These are phyloP conservation scores for Indri indri DNA, from an alignment of 2,113 vertebrate genomes.

Conservation along the genomic window DNA sequence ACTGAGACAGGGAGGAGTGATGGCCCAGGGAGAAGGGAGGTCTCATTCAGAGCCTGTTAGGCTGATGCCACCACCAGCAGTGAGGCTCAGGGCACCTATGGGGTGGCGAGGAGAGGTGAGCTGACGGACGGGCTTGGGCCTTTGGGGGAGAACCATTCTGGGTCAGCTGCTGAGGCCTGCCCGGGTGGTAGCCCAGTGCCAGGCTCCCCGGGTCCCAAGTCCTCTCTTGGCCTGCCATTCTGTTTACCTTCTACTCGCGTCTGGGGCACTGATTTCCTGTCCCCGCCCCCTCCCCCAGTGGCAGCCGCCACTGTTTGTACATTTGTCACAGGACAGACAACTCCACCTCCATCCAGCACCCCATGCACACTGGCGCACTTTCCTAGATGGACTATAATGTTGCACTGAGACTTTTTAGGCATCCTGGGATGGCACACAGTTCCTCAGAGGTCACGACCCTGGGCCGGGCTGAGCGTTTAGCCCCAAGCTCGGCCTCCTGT, in stretches of 20 bases:
- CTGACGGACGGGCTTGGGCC: not conserved
- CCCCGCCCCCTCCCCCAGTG: not conserved
- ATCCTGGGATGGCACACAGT: not conserved
- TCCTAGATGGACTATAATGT: fast-evolving
- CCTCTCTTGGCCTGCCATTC: fast-evolving
- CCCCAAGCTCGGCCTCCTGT: not conserved
- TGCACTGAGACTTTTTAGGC: not conserved
- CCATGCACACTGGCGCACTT: fast-evolving
- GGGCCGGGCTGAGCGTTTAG: not conserved
- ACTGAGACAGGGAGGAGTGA: too few relatives aligned
- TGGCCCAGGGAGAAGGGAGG: fast-evolving
- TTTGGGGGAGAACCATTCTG: not conserved
- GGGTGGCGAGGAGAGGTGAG: not conserved
- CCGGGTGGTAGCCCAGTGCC: fast-evolving
- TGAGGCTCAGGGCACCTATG: not conserved
- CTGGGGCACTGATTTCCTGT: not conserved
- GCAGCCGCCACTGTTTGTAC: not conserved
- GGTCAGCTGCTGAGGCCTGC: fast-evolving
- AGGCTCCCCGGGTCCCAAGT: fast-evolving
- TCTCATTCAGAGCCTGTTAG: fast-evolving
- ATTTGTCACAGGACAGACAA: fast-evolving
- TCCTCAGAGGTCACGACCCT: not conserved
- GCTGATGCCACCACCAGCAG: not conserved
- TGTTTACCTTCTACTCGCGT: fast-evolving
- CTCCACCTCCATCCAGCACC: not conserved